Evolutionary conservation across 2,888 invertebrate species (phyloP), one percentile per base, ranked within the genome.

Genomic region (Noctua fimbriata): DNA sequence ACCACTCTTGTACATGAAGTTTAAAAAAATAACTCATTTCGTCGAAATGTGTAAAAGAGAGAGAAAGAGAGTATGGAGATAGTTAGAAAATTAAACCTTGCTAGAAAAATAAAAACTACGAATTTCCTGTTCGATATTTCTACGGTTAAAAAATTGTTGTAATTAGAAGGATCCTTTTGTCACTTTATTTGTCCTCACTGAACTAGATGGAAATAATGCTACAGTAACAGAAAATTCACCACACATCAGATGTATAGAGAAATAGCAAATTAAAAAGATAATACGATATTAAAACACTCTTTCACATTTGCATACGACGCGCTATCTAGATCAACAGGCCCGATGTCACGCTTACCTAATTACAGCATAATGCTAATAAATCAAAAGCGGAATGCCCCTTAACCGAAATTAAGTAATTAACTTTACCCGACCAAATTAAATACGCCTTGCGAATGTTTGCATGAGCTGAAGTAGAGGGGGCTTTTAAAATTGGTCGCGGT

Each of bases 371-470:
- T 94, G 93, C 89, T 94, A 94, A 94, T 95, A 95, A 95, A 95
- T 95, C 93, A 94, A 90, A 86, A 84, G 87, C 88, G 89, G 91
- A 92, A 93, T 93, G 93, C 92, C 93, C 91, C 92, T 93, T 93
- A 93, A 93, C 93, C 90, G 84, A 93, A 95, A 96, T 96, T 94
- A 96, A 95, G 95, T 95, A 94, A 95, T 96, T 95, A 95, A 94
- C 91, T 91, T 91, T 89, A 93, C 87, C 88, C 93, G 81, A 78
- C 90, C 76, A 90, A 92, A 91, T 94, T 91, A 89, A 91, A 92
- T 91, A 91, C 81, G 82, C 85, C 74, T 36, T 74, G 78, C 73
- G 67, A 84, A 86, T 93, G 90, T 92, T 91, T 90, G 87, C 81
- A 77, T 80, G 78, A 73, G 72, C 76, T 67, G 65, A 75, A 24